Conservation (phyloP, 2,113 vertebrate genomes). For the Grammatotria lemairii region DNA sequence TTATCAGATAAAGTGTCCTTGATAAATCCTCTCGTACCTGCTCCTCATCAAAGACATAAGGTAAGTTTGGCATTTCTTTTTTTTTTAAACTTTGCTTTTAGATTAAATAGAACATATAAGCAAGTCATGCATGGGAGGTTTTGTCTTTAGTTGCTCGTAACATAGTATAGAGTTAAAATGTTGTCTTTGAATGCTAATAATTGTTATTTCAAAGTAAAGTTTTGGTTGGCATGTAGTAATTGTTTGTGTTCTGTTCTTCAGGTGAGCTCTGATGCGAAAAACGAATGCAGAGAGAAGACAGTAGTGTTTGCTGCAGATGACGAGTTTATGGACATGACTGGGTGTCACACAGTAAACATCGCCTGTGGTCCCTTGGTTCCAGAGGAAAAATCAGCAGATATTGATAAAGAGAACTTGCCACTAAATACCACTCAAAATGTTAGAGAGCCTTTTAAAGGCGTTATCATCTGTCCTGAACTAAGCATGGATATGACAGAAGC, state of each 20-base stretch:
- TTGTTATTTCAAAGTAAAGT: not conserved
- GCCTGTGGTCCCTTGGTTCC: not conserved
- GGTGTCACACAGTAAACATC: constrained; percentile 5
- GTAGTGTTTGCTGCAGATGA: constrained; percentile 73
- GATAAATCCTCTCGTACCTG: not conserved
- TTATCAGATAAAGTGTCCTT: not conserved
- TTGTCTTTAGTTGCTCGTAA: not conserved
- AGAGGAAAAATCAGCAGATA: not conserved
- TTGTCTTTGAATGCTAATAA: not conserved
- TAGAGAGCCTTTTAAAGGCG: not conserved
- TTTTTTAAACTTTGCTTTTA: not conserved
- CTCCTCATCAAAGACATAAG: not conserved
- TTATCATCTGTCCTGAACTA: not conserved
- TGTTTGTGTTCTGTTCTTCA: not conserved
- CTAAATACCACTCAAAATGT: not conserved
- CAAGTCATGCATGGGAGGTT: not conserved
- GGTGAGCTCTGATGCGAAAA: constrained; percentile 15
- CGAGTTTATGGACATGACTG: constrained; percentile 82
- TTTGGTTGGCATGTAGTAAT: not conserved
- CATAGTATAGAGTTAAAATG: not conserved
- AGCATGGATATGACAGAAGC: constrained; percentile 28
- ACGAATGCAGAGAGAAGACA: constrained; percentile 65
- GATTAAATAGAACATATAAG: not conserved
- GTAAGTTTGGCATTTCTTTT: not conserved
- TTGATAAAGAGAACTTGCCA: constrained; percentile 23